Base-by-base conservation (phyloP, 2,113 vertebrate species). In the Oryzias javanicus region DNA sequence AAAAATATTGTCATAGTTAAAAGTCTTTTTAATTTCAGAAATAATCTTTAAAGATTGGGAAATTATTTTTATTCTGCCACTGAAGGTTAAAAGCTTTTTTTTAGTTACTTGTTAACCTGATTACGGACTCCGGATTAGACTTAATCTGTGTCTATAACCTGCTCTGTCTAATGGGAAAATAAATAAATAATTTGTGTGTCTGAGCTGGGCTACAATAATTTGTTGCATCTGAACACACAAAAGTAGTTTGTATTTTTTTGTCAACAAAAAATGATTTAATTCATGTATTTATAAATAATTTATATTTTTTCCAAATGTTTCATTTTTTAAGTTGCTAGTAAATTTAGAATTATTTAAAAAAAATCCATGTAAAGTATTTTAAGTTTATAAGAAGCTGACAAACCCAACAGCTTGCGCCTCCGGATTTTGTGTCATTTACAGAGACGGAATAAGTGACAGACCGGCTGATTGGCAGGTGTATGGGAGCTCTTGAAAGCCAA, bases 401-500 rank as follows among this genome's bases (percentile, higher is more conserved):
- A 6, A 7, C 49, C 17, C 0, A 40, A 24, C 17, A 25, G 3
- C 7, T 62, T 51, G 27, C 42, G 40, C 24, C 22, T 4, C 20
- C 7, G 14, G 4, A 19, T 4, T 46, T 18, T 22, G 2, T 44
- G 22, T 40, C 41, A 25, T 51, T 40, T 40, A 42, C 4, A 40
- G 40, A 56, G 40, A 3, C 19, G 41, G 17, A 52, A 41, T 14
- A 42, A 25, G 47, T 64, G 27, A 55, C 12, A 47, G 60, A 47
- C 51, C 42, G 55, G 49, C 51, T 17, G 42, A 61, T 45, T 60
- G 52, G 51, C 42, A 55, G 47, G 44, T 62, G 53, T 63, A 50
- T 60, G 54, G 53, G 60, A 74, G 59, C 68, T 57, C 27, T n/a
- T 50, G 4, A 82, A 86, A 85, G 70, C 80, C 78, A 87, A 74